A percentile compares a stretch with the other conserved stretches of the same genome.
phyloP scores from a whole-genome alignment of 2,113 vertebrate genomes.

The Forbesichthys agassizii region DNA sequence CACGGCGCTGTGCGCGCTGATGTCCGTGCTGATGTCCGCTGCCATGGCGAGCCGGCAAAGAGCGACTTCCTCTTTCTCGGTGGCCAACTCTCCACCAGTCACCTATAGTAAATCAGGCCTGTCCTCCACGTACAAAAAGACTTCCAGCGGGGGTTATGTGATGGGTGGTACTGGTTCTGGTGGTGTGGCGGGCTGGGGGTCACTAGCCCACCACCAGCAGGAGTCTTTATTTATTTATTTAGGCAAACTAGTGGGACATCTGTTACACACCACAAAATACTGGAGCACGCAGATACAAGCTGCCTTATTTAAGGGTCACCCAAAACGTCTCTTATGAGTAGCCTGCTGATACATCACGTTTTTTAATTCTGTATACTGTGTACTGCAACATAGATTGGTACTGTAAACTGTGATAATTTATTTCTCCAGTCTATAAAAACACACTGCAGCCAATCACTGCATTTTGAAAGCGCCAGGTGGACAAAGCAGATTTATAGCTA shows the following conservation, averaged over 20 bases:
- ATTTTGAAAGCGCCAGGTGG: constrained; percentile 43
- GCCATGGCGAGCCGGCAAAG: constrained; percentile 61
- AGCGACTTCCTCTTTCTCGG: constrained; percentile 61
- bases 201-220: constrained; percentile 6
- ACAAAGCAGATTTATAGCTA: constrained; percentile 21
- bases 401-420: constrained; percentile 31
- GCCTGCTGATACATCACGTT: constrained; percentile 37
- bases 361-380: constrained; percentile 38
- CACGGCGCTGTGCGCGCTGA: constrained; percentile 32
- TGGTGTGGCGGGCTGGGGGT: constrained; percentile 3
- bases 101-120: constrained; percentile 32
- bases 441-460: constrained; percentile 10
- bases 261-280: constrained; percentile 35
- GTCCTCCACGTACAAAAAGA: constrained; percentile 34
- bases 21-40: constrained; percentile 38
- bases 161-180: neutral
- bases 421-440: constrained; percentile 7
- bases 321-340: constrained; percentile 9
- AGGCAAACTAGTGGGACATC: constrained; percentile 27
- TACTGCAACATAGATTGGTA: neutral
- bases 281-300: constrained; percentile 1
- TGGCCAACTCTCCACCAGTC: constrained; percentile 43
- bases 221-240: constrained; percentile 42
- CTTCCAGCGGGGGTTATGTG: constrained; percentile 14
- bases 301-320: constrained; percentile 22